A percentile compares a stretch with the other conserved stretches of the same genome.
Conservation (phyloP, 2,888 invertebrate genomes). For the Plemyria rubiginata region DNA sequence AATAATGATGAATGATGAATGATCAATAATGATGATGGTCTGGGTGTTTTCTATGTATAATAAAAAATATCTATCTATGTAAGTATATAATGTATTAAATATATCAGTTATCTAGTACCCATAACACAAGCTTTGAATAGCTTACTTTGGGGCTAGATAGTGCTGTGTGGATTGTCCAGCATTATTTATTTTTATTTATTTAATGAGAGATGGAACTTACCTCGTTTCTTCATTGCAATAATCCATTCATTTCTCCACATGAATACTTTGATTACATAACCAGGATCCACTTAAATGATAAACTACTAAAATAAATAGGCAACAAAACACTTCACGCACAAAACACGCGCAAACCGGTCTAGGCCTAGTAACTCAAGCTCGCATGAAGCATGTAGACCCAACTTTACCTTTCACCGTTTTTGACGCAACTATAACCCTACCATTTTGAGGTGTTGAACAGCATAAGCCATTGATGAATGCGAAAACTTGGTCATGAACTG, state of each 20-base stretch:
- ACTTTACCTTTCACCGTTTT: slow-evolving; percentile 53
- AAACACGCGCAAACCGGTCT: slow-evolving; percentile 29
- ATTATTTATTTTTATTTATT: no score
- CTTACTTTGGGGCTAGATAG: no score
- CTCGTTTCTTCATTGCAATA: slow-evolving; percentile 20
- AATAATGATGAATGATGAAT: no score
- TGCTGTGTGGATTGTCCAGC: no score
- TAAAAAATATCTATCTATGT: no score
- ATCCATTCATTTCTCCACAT: slow-evolving; percentile 23
- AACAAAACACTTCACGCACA: slow-evolving; percentile 24
- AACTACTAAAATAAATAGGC: background rate
- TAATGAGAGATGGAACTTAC: slow-evolving; percentile 11
- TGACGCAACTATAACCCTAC: slow-evolving; percentile 46
- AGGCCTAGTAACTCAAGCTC: slow-evolving; percentile 26
- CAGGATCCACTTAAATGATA: background rate
- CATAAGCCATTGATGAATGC: slow-evolving; percentile 10
- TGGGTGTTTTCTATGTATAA: no score
- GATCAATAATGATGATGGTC: no score
- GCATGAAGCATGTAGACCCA: slow-evolving; percentile 17
- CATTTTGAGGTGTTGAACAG: slow-evolving; percentile 18
- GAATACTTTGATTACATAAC: background rate
- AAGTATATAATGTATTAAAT: no score
- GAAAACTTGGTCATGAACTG: slow-evolving; percentile 3
- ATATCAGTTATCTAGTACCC: no score
- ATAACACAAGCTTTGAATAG: no score